phyloP scores from a whole-genome alignment of 2,113 vertebrate species.

The Cygnus buccinator region DNA sequence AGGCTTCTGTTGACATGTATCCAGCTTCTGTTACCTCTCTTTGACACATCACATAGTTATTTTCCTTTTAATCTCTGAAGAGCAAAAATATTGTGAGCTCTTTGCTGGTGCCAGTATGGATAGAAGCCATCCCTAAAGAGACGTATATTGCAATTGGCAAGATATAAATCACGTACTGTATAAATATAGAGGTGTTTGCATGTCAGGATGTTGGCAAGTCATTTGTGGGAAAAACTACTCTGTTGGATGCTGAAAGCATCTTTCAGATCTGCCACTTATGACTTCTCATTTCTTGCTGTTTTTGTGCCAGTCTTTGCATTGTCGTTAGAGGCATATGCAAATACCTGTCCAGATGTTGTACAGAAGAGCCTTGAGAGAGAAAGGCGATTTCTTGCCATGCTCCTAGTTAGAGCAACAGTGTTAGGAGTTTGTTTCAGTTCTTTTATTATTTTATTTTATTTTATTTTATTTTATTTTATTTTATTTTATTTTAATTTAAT shows the following conservation, averaged over 20 bases:
- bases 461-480: not conserved
- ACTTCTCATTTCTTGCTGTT: conserved; percentile 3
- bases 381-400: not conserved
- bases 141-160: conserved; percentile 62
- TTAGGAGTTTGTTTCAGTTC: not conserved
- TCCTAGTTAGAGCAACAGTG: not conserved
- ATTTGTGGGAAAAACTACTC: conserved; percentile 51
- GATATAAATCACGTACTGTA: conserved; percentile 58
- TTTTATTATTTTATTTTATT: not conserved
- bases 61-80: conserved; percentile 64
- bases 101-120: conserved; percentile 68
- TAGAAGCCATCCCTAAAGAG: conserved; percentile 62
- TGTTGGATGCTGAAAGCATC: conserved; percentile 15
- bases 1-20: conserved; percentile 51
- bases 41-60: conserved; percentile 41
- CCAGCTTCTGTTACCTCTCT: conserved; percentile 53
- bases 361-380: not conserved
- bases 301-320: not conserved
- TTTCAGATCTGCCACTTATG: not conserved
- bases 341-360: not conserved
- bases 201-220: conserved; percentile 63
- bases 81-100: conserved; percentile 49
- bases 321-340: not conserved
- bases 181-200: conserved; percentile 67
- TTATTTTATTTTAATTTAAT: not conserved